phyloP scores from a whole-genome alignment of 2,888 invertebrate species.

The Acronicta leporina region DNA sequence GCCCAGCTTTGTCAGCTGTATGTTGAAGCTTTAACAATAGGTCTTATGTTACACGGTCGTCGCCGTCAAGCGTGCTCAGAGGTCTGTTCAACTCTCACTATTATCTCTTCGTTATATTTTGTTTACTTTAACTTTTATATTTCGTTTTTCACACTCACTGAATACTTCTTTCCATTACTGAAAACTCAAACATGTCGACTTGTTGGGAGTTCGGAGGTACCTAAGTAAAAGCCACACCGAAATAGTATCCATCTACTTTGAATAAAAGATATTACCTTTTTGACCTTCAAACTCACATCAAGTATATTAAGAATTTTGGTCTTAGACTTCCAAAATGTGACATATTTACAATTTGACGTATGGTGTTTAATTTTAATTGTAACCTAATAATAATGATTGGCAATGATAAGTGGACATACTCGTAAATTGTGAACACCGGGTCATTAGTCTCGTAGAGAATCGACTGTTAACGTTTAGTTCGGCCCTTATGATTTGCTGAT shows the following conservation, averaged over 20 bases:
- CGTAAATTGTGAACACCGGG: constrained; percentile 22
- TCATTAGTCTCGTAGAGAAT: constrained; percentile 16
- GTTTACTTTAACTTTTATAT: constrained; percentile 50
- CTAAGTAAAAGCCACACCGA: no score
- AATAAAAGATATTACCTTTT: neutral
- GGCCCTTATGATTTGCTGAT: constrained; percentile 56
- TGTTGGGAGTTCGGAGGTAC: constrained; percentile 66
- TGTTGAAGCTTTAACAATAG: constrained; percentile 7
- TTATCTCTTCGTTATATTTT: constrained; percentile 56
- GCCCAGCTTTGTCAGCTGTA: constrained; percentile 31
- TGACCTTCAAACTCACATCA: constrained; percentile 34
- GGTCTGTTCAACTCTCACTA: constrained; percentile 52
- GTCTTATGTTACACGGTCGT: constrained; percentile 15
- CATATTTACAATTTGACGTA: no score
- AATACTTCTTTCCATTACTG: constrained; percentile 62
- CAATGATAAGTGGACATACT: constrained; percentile 28
- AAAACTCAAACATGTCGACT: constrained; percentile 50
- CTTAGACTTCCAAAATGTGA: constrained; percentile 11
- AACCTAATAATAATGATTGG: neutral
- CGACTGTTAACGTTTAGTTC: constrained; percentile 27
- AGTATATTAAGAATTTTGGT: constrained; percentile 21
- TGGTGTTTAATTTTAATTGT: neutral
- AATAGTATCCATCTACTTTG: neutral
- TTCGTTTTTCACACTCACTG: constrained; percentile 66
- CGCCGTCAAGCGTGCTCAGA: constrained; percentile 58